These are phyloP conservation scores for Drosophila kanapiae DNA, from an alignment of 1,140 invertebrate genomes.

Conservation along the genomic window DNA sequence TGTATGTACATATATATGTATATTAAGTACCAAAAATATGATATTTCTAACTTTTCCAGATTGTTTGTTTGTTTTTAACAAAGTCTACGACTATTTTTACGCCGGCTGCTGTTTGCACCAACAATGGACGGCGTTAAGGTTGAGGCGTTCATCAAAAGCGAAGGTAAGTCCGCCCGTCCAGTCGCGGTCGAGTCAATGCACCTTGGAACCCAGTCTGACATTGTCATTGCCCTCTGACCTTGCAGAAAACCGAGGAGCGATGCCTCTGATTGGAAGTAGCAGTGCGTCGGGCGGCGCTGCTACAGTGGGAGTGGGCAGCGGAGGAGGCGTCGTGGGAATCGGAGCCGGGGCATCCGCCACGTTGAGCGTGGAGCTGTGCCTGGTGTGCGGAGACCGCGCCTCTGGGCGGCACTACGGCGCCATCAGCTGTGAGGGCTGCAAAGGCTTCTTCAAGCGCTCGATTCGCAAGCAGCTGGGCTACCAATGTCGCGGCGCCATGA, in stretches of 20 bases:
- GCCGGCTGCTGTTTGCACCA: slow-evolving; percentile 2
- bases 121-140: slow-evolving; percentile 66
- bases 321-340: slow-evolving; percentile 47
- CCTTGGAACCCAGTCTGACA: slow-evolving; percentile 40
- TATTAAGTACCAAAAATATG: too few species aligned
- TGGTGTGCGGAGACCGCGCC: slow-evolving; percentile 97
- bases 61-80: neutral
- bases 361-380: slow-evolving; percentile 92
- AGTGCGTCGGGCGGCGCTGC: slow-evolving; percentile 37
- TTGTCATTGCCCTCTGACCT: slow-evolving; percentile 40
- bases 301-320: slow-evolving; percentile 12
- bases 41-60: neutral
- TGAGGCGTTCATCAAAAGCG: slow-evolving; percentile 78
- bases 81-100: slow-evolving; percentile 1
- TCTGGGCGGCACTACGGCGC: slow-evolving; percentile 98
- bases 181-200: slow-evolving; percentile 39
- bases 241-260: slow-evolving; percentile 62
- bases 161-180: slow-evolving; percentile 59
- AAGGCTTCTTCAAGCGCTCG: slow-evolving; percentile 96
- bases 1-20: too few species aligned
- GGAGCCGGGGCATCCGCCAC: slow-evolving; percentile 58
- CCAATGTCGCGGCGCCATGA: slow-evolving; percentile 96
- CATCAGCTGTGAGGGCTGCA: slow-evolving; percentile 97
- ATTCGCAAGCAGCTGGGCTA: slow-evolving; percentile 98
- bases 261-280: slow-evolving; percentile 53